A percentile compares a stretch with the other conserved stretches of the same genome.
Evolutionary conservation across 2,113 vertebrate genomes (phyloP).

Genomic region (Spermophilus dauricus): DNA sequence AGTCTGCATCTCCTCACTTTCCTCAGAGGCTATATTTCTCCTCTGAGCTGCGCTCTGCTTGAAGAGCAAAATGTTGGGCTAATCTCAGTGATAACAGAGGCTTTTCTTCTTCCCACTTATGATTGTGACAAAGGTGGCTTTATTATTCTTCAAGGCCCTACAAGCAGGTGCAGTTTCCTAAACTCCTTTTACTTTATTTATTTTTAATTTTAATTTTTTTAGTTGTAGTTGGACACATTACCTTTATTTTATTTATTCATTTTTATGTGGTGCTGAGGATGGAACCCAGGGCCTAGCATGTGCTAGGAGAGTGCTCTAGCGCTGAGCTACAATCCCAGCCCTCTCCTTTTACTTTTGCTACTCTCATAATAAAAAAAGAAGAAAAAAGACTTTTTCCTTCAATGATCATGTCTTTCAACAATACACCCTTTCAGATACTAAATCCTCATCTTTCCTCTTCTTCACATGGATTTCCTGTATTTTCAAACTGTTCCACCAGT

Average conservation of each 20-base stretch:
- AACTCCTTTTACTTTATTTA: neutral
- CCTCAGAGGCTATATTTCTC: neutral
- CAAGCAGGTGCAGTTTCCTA: neutral
- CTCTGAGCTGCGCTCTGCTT: neutral
- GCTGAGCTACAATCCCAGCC: too few relatives aligned
- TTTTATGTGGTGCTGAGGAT: too few relatives aligned
- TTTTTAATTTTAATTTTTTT: too few relatives aligned
- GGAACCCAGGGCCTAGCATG: too few relatives aligned
- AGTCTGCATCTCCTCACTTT: neutral
- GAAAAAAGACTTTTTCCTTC: neutral
- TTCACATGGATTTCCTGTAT: neutral
- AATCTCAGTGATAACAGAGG: neutral
- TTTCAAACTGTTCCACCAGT: neutral
- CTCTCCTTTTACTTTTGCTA: neutral
- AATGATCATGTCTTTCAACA: too few relatives aligned
- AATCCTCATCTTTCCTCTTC: neutral
- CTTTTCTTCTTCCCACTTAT: neutral
- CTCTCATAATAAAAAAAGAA: neutral
- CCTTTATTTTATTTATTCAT: too few relatives aligned
- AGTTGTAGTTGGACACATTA: too few relatives aligned
- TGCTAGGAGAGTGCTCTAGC: too few relatives aligned
- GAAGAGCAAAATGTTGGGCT: too few relatives aligned
- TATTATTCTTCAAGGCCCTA: neutral
- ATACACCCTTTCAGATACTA: neutral
- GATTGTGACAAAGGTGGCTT: neutral